A percentile compares a stretch with the other conserved stretches of the same genome.
Conservation (phyloP, 2,888 invertebrate genomes). For the Elaeidobius kamerunicus region DNA sequence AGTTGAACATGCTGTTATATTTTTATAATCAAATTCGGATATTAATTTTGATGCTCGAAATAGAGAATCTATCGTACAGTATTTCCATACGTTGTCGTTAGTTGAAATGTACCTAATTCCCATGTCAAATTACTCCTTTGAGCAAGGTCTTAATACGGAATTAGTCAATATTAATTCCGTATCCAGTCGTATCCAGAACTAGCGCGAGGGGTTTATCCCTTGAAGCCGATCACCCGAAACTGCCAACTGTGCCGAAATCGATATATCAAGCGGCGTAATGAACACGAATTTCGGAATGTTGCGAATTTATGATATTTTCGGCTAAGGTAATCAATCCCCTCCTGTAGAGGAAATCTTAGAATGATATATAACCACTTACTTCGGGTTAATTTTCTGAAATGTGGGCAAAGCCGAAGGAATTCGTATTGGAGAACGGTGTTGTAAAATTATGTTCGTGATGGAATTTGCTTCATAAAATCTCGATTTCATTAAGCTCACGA, state of each 20-base stretch:
- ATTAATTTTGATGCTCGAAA: no score
- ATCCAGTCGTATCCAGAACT: constrained; percentile 15
- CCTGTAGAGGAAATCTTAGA: constrained; percentile 7
- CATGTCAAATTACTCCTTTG: constrained; percentile 15
- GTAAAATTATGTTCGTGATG: constrained; percentile 8
- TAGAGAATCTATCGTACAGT: no score
- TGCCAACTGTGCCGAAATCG: constrained; percentile 22
- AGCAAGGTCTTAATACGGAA: constrained; percentile 5
- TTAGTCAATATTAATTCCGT: constrained; percentile 15
- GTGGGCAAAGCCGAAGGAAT: constrained; percentile 8
- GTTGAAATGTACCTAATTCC: constrained; percentile 3
- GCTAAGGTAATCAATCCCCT: constrained; percentile 15
- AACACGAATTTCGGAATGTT: constrained; percentile 17
- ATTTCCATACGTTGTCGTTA: no score
- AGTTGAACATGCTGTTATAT: no score
- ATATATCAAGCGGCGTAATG: constrained; percentile 25
- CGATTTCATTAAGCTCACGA: neutral
- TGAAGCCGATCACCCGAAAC: constrained; percentile 18
- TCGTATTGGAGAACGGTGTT: neutral
- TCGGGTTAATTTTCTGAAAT: constrained; percentile 12
- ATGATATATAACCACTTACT: constrained; percentile 15
- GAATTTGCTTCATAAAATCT: neutral
- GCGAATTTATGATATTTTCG: constrained; percentile 21
- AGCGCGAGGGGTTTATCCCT: constrained; percentile 19
- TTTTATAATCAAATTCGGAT: no score